Conservation (phyloP, 2,888 invertebrate genomes). For the Hesperia comma region DNA sequence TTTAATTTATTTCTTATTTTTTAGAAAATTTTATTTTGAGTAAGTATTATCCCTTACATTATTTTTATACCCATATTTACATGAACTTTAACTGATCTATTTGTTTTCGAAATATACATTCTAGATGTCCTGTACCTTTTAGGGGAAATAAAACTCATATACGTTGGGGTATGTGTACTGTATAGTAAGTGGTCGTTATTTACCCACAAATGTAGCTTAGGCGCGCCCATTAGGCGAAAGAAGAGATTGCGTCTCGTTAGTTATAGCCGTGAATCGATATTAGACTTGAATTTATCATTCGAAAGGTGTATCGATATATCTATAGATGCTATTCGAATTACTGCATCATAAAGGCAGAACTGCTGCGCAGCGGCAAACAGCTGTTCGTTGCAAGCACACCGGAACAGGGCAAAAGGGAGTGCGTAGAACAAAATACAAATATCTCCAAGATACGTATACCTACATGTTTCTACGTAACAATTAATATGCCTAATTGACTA, state of each 20-base stretch:
- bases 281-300: constrained; percentile 12
- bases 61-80: constrained; percentile 46
- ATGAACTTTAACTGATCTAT: constrained; percentile 31
- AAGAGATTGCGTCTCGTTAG: constrained; percentile 27
- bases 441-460: constrained; percentile 59
- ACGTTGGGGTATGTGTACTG: constrained; percentile 2
- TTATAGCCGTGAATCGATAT: constrained; percentile 23
- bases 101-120: constrained; percentile 30
- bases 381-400: constrained; percentile 42
- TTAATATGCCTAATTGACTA: constrained; percentile 73
- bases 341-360: background rate
- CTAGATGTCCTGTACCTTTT: constrained; percentile 10
- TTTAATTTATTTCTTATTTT: constrained; percentile 58
- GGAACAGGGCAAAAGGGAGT: constrained; percentile 57
- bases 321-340: background rate
- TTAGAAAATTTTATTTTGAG: constrained; percentile 78
- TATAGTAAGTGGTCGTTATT: constrained; percentile 27
- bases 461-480: constrained; percentile 64
- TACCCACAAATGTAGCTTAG: constrained; percentile 17
- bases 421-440: constrained; percentile 39
- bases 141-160: constrained; percentile 19
- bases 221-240: constrained; percentile 29
- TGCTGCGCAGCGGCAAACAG: background rate
- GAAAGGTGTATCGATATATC: background rate
- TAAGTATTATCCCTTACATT: constrained; percentile 59